Conservation (phyloP, 2,113 vertebrate species). For the Cacatua alba region DNA sequence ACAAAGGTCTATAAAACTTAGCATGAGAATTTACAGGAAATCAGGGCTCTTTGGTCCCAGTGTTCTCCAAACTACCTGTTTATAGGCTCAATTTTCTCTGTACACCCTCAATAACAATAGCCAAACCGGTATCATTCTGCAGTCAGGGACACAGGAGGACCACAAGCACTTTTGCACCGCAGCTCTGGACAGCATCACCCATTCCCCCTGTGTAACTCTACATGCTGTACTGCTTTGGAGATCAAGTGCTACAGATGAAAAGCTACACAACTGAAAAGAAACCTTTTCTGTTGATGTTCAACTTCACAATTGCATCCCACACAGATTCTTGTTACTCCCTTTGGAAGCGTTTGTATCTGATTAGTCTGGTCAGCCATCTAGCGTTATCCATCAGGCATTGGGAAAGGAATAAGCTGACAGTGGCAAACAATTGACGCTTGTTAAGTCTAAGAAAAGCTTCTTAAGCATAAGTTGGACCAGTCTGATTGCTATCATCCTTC, state of each 20-base stretch:
- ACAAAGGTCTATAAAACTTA: constrained; percentile 49
- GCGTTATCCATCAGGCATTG: neutral
- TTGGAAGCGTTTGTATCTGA: neutral
- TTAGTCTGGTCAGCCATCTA: neutral
- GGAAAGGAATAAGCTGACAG: neutral
- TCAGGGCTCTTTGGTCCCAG: neutral
- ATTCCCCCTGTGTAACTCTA: neutral
- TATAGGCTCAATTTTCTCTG: neutral
- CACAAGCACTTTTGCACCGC: neutral
- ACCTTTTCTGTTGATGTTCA: neutral
- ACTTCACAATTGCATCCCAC: neutral
- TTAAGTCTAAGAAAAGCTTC: neutral
- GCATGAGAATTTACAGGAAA: constrained; percentile 12
- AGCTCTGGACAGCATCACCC: neutral
- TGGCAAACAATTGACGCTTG: rapidly evolving
- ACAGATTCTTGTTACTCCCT: neutral
- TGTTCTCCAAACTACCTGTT: neutral
- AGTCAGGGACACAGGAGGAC: neutral
- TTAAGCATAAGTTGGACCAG: neutral
- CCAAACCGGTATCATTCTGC: neutral
- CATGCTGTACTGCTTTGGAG: rapidly evolving
- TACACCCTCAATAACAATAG: neutral
- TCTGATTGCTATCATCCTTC: neutral
- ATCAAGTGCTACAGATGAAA: neutral
- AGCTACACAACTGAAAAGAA: neutral